phyloP scores from a whole-genome alignment of 2,888 invertebrate genomes.

The Drosophila vallismaia region DNA sequence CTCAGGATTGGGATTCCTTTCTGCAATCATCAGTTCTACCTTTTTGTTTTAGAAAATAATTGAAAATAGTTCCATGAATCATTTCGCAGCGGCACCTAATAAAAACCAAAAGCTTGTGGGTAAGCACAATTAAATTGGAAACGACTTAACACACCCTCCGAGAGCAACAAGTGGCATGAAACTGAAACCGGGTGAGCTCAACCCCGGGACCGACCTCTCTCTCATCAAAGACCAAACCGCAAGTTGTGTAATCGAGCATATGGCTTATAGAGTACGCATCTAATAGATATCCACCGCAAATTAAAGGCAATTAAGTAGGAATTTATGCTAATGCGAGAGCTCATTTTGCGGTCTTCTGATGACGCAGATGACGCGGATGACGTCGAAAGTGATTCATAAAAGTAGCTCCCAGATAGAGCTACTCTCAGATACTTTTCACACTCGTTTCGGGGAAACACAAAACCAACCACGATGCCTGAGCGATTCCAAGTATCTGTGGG shows the following conservation, averaged over 20 bases:
- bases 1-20: too few relatives aligned
- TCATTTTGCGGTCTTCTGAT: conserved; percentile 46
- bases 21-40: too few relatives aligned
- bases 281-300: conserved; percentile 44
- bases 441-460: background rate
- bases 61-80: background rate
- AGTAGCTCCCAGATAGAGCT: too few relatives aligned
- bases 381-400: background rate
- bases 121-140: background rate
- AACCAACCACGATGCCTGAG: background rate
- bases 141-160: background rate
- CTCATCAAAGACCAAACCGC: conserved; percentile 27
- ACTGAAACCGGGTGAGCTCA: conserved; percentile 13
- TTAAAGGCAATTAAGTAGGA: conserved; percentile 65
- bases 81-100: background rate
- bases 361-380: conserved; percentile 20
- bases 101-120: background rate
- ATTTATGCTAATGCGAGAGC: conserved; percentile 36
- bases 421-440: too few relatives aligned
- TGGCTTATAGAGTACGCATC: conserved; percentile 38
- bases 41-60: background rate
- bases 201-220: conserved; percentile 6
- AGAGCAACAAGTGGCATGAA: conserved; percentile 22
- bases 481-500: conserved; percentile 6
- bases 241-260: conserved; percentile 49